phyloP scores from a whole-genome alignment of 2,113 vertebrate genomes.

The Myotis davidii region DNA sequence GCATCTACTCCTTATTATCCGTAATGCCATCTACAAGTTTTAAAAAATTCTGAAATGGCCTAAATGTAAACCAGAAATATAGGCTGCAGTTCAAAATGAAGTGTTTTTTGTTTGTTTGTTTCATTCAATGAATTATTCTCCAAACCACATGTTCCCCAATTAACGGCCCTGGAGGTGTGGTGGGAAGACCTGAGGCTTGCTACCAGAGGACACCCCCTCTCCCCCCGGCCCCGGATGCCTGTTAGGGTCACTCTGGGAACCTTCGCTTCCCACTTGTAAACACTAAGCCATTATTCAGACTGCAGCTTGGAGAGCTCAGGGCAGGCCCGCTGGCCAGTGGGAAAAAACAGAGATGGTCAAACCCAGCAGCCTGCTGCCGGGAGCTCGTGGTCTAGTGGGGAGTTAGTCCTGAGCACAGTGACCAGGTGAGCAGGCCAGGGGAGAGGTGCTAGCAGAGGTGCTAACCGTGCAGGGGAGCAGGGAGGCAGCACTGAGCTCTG shows the following conservation, averaged over 20 bases:
- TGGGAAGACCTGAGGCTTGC: neutral
- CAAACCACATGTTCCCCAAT: neutral
- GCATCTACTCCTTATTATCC: neutral
- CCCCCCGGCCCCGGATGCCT: neutral
- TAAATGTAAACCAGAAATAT: conserved; percentile 5
- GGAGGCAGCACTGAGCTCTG: neutral
- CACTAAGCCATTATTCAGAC: neutral
- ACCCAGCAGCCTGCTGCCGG: neutral
- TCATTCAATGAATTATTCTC: neutral
- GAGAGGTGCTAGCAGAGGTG: neutral
- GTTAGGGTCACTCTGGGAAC: neutral
- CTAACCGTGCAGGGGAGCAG: accelerated
- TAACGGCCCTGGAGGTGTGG: neutral
- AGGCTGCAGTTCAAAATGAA: neutral
- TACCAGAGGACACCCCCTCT: neutral
- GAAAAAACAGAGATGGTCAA: neutral
- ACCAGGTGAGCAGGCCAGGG: too few species aligned
- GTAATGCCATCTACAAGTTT: neutral
- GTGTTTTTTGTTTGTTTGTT: neutral
- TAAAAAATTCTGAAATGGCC: neutral
- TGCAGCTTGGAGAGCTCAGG: accelerated
- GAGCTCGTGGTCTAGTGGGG: neutral
- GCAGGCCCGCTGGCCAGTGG: neutral
- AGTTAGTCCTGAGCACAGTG: neutral
- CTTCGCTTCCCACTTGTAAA: neutral